These are phyloP conservation scores for Scarus forsteni DNA, from an alignment of 2,797 vertebrate species.

Conservation along the genomic window DNA sequence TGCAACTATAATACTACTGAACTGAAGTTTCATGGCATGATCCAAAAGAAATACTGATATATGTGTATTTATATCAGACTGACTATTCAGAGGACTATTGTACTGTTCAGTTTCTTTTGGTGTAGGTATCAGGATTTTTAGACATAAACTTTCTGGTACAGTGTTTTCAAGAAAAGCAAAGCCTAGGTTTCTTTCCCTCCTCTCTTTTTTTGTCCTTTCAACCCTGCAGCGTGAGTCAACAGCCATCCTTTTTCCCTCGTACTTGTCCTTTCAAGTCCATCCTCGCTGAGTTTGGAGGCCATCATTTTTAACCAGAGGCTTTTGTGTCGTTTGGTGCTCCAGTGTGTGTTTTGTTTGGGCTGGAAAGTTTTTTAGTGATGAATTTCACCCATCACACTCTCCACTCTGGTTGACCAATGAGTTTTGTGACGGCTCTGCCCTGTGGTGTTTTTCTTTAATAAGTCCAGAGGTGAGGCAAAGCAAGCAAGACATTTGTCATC, in stretches of 20 bases:
- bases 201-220: constrained; percentile 21
- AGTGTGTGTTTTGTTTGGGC: constrained; percentile 72
- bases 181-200: constrained; percentile 27
- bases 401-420: constrained; percentile 71
- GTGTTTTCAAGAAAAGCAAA: constrained; percentile 54
- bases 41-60: constrained; percentile 49
- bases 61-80: constrained; percentile 29
- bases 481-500: constrained; percentile 76
- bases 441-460: constrained; percentile 83
- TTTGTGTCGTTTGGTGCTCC: constrained; percentile 51
- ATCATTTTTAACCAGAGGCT: constrained; percentile 58
- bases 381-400: constrained; percentile 75
- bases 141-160: constrained; percentile 31
- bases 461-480: constrained; percentile 80
- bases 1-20: constrained; percentile 33
- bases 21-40: constrained; percentile 35
- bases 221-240: constrained; percentile 69
- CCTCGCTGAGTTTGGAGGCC: constrained; percentile 61
- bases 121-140: constrained; percentile 15
- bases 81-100: constrained; percentile 18
- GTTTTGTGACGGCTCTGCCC: constrained; percentile 60
- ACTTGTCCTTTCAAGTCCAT: constrained; percentile 66
- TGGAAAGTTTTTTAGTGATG: constrained; percentile 74
- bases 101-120: constrained; percentile 18
- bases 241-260: constrained; percentile 55